Percentiles rank a stretch among this genome's conserved stretches.
These are phyloP conservation scores for Scrobipalpa atriplicella DNA, from an alignment of 2,888 invertebrate species.

Conservation along the genomic window DNA sequence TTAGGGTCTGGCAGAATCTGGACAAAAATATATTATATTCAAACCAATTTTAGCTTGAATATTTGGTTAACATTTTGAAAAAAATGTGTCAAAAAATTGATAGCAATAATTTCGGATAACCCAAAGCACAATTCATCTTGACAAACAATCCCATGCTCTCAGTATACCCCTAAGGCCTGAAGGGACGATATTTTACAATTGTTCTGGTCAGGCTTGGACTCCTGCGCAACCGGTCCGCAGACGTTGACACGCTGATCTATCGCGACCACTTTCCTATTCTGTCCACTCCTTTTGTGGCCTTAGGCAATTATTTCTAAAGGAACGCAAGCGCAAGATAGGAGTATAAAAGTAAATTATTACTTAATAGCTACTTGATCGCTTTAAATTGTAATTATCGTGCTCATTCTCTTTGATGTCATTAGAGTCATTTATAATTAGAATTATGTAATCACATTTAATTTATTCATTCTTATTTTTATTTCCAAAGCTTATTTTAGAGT, in stretches of 20 bases:
- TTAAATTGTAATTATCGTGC: background rate
- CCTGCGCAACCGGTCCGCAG: slow-evolving; percentile 33
- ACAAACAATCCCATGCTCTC: background rate
- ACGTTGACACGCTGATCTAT: slow-evolving; percentile 30
- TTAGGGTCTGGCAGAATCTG: too few relatives aligned
- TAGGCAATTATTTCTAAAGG: background rate
- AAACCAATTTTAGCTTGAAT: too few relatives aligned
- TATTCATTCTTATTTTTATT: too few relatives aligned
- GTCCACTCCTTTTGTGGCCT: background rate
- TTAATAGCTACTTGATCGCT: background rate
- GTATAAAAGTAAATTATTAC: background rate
- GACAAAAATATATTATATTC: too few relatives aligned
- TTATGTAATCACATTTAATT: background rate
- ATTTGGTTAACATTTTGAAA: too few relatives aligned
- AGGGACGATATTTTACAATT: slow-evolving; percentile 24
- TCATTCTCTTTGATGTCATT: background rate
- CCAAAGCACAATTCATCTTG: too few relatives aligned
- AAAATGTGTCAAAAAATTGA: too few relatives aligned
- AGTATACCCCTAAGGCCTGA: background rate
- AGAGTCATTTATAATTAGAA: background rate
- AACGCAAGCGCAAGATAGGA: background rate
- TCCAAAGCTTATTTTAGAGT: too few relatives aligned
- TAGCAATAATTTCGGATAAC: too few relatives aligned
- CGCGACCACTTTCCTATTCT: slow-evolving; percentile 5
- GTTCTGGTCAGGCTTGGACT: slow-evolving; percentile 6